A percentile compares a stretch with the other conserved stretches of the same genome.
phyloP scores from a whole-genome alignment of 2,113 vertebrate genomes.

The Amphiprion percula region DNA sequence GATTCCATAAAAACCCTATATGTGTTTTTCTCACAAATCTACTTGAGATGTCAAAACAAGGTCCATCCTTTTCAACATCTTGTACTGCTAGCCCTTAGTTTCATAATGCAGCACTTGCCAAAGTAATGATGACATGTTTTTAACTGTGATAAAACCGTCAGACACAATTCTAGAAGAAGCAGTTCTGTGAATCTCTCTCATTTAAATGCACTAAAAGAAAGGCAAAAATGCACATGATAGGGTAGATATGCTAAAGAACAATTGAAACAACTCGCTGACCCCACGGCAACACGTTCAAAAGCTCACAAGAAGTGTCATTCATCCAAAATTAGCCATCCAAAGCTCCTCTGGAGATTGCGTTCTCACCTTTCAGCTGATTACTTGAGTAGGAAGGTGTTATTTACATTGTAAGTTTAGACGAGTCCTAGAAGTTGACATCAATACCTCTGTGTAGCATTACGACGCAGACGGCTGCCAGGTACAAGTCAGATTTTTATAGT shows the following conservation, averaged over 20 bases:
- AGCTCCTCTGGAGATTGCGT: conserved; percentile 10
- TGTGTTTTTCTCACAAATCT: too few relatives aligned
- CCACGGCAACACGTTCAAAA: not conserved
- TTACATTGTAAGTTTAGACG: conserved; percentile 67
- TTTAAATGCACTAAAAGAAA: too few relatives aligned
- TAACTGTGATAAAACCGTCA: too few relatives aligned
- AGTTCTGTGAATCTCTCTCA: too few relatives aligned
- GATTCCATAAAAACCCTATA: too few relatives aligned
- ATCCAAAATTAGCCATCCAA: conserved; percentile 20
- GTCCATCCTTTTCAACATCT: too few relatives aligned
- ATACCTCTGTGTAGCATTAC: conserved; percentile 39
- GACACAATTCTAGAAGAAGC: too few relatives aligned
- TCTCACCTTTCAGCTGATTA: conserved; percentile 52
- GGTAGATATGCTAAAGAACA: not conserved
- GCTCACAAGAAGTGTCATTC: not conserved
- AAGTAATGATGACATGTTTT: too few relatives aligned
- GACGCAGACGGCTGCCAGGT: conserved; percentile 16
- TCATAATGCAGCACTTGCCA: too few relatives aligned
- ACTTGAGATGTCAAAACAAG: too few relatives aligned
- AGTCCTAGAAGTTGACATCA: conserved; percentile 33
- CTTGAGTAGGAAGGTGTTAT: conserved; percentile 52
- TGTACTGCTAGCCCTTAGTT: too few relatives aligned
- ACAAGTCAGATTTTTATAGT: conserved; percentile 39
- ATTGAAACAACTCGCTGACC: not conserved
- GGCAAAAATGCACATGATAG: too few relatives aligned